Base-by-base conservation (phyloP, 2,797 vertebrate genomes). In the Uromys caudimaculatus region DNA sequence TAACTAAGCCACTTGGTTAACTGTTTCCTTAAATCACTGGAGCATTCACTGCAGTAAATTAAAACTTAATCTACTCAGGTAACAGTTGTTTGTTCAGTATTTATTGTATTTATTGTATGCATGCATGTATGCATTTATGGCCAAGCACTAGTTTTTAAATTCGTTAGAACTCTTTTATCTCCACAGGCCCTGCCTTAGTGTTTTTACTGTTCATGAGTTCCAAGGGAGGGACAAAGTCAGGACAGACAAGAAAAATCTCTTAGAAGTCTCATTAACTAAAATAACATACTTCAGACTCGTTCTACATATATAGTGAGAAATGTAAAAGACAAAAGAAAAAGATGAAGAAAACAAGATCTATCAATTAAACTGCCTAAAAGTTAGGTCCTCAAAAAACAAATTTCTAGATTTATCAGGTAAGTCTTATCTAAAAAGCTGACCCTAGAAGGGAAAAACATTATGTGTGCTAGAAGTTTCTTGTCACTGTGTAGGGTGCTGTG, bases 141-240 rank as follows among this genome's bases (percentile, higher is more conserved):
- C 41, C 56, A 73, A 79, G 6, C 23, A 71, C 54, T 82, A 41
- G 50, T 41, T 90, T 92, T 95, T 64, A 96, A 96, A 93, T 82
- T 32, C 56, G 91, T 69, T 29, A 89, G 67, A 95, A 69, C 23
- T 93, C n/a, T 71, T 78, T 89, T 83, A 95, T 93, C 24, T 88
- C 24, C 19, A 95, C 32, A 27, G 95, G 56, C 38, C 93, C 73
- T 95, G 60, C 21, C 81, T 29, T 93, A 90, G 27, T 93, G 44
- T 41, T 94, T 93, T 75, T 29, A 93, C 24, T 9, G 58, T 85
- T 35, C 94, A 60, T 73, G 17, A 91, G 38, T 91, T 89, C 64
- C 71, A 90, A 67, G n/a, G 47, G 24, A 97, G 13, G 47, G 90
- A 93, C 92, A 23, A 94, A 91, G 58, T 94, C 82, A 91, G 60